Evolutionary conservation across 2,888 invertebrate genomes (phyloP).

Genomic region (Calameuta pallipes): DNA sequence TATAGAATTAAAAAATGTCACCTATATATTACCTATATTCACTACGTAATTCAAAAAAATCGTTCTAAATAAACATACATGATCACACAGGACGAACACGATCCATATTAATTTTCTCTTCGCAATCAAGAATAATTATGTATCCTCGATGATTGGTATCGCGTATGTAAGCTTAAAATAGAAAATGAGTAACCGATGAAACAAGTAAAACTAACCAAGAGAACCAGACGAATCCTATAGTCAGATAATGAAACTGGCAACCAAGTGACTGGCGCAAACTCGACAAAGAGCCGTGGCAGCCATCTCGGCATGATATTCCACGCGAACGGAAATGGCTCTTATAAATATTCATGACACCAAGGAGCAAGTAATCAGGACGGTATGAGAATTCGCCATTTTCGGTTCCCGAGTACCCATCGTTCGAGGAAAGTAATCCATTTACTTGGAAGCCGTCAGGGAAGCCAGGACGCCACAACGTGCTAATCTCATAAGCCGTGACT

Average conservation of each 20-base stretch:
- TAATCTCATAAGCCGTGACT: neutral
- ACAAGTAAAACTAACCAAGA: neutral
- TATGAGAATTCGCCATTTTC: constrained; percentile 5
- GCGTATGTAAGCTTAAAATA: neutral
- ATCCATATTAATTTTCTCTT: too few relatives aligned
- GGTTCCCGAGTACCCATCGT: constrained; percentile 30
- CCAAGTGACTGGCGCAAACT: neutral
- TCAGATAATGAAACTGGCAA: neutral
- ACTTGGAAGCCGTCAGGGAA: constrained; percentile 7
- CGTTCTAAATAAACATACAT: neutral
- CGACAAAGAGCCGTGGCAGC: neutral
- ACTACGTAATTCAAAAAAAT: neutral
- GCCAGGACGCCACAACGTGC: neutral
- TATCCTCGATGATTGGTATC: neutral
- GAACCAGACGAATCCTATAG: neutral
- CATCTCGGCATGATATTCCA: neutral
- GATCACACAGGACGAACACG: too few relatives aligned
- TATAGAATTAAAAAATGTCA: neutral
- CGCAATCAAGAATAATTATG: too few relatives aligned
- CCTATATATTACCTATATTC: neutral
- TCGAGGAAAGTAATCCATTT: constrained; percentile 44
- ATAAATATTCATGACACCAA: constrained; percentile 50
- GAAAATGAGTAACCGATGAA: neutral
- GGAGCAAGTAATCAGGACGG: constrained; percentile 29
- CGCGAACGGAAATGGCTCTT: constrained; percentile 10